Conservation (phyloP, 2,113 vertebrate genomes). For the Himantopus leucocephalus region DNA sequence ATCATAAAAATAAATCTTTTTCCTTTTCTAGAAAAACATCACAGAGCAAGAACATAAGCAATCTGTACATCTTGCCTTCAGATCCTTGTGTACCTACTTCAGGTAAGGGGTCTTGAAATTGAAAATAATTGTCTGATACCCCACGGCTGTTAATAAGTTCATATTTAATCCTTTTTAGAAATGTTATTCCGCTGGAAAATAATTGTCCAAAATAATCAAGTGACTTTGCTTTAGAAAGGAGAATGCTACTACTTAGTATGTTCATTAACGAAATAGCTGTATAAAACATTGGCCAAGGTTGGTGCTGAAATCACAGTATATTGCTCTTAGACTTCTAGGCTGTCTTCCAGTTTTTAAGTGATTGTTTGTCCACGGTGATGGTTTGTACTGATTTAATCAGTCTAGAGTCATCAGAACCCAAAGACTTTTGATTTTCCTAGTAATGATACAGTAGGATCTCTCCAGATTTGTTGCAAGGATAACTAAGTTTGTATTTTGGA, state of each 20-base stretch:
- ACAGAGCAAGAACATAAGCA: conserved; percentile 88
- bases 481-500: background rate
- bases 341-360: background rate
- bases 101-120: conserved; percentile 76
- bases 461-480: background rate
- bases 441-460: background rate
- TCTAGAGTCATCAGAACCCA: background rate
- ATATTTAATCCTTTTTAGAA: background rate
- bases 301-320: background rate
- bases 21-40: conserved; percentile 87
- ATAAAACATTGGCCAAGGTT: background rate
- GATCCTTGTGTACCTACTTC: conserved; percentile 93
- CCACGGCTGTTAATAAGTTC: background rate
- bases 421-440: background rate
- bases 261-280: background rate
- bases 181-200: background rate
- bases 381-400: background rate
- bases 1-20: conserved; percentile 18
- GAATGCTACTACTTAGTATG: background rate
- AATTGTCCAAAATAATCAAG: background rate
- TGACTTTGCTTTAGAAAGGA: background rate
- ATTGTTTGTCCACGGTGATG: background rate
- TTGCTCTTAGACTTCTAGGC: background rate
- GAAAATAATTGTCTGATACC: background rate
- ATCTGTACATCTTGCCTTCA: conserved; percentile 91